Base-by-base conservation (phyloP, 2,888 invertebrate species). In the Hyles lineata region DNA sequence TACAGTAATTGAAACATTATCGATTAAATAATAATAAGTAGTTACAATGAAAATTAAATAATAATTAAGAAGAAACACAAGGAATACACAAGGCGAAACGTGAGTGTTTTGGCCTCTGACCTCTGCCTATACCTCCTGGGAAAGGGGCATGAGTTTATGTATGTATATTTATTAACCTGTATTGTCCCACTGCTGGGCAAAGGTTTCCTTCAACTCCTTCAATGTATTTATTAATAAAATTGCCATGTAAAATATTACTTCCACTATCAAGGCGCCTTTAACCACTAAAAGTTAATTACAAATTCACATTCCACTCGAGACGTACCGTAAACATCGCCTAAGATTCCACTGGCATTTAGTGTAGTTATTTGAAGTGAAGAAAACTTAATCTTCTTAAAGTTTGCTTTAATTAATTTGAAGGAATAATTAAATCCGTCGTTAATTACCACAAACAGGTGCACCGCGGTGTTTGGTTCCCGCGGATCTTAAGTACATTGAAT, bases 361-460 rank as follows among this genome's bases (percentile, higher is more conserved):
- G 67, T 67, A 67, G 67, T 67, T 67, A 67, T 67, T 67, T 50
- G 67, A 67, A 67, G 43, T 58, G 70, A 74, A 71, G 73, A 67
- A 71, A 71, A 69, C 73, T 69, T 83, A 84, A 85, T 83, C 84
- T 78, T 75, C 80, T 83, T 82, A 81, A 81, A 83, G 80, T 84
- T 83, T 70, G 67, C 78, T 76, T 79, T 82, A 82, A 85, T 85
- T 80, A 82, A 76, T 76, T 75, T 77, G 82, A 74, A 78, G 79
- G 81, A 80, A 79, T 83, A 84, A 85, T 85, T 84, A 83, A 82
- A 86, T 83, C 84, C 80, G 79, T 82, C 81, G 82, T 80, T 82
- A 82, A 84, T 82, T 76, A 81, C 81, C 76, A 75, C 79, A 73
- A 78, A 74, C 86, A 86, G 86, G 84, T 86, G 86, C 78, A 76